A percentile compares a stretch with the other conserved stretches of the same genome.
phyloP scores from a whole-genome alignment of 2,797 vertebrate genomes.

The Mus minutoides region DNA sequence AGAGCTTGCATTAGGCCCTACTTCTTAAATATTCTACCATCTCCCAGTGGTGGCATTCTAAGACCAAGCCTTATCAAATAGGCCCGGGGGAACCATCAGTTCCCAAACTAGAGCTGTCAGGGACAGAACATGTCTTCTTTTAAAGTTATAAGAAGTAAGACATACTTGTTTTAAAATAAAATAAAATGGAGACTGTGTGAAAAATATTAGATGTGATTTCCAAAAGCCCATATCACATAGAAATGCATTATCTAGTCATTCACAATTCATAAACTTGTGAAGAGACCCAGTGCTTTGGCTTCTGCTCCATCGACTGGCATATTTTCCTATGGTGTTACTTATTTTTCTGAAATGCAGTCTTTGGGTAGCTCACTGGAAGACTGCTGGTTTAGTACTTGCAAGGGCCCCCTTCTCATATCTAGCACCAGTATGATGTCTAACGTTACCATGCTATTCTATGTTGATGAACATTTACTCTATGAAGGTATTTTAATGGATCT shows the following conservation, averaged over 20 bases:
- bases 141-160: background rate
- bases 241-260: background rate
- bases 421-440: background rate
- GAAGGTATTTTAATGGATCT: background rate
- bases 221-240: background rate
- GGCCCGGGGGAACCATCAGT: background rate
- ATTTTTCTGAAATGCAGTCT: slow-evolving; percentile 16
- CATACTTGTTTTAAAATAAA: background rate
- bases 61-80: background rate
- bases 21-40: background rate
- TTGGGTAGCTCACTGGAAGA: background rate
- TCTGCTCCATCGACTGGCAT: background rate
- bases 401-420: background rate
- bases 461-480: background rate
- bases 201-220: slow-evolving; percentile 31
- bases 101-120: background rate
- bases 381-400: background rate
- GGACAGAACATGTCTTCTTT: background rate
- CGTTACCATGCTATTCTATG: background rate
- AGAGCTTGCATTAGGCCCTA: background rate
- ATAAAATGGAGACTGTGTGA: background rate
- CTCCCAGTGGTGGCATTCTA: background rate
- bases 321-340: background rate
- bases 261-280: background rate
- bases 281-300: background rate